Evolutionary conservation across 2,797 vertebrate species (phyloP).

Genomic region (Halcyon smyrnensis): DNA sequence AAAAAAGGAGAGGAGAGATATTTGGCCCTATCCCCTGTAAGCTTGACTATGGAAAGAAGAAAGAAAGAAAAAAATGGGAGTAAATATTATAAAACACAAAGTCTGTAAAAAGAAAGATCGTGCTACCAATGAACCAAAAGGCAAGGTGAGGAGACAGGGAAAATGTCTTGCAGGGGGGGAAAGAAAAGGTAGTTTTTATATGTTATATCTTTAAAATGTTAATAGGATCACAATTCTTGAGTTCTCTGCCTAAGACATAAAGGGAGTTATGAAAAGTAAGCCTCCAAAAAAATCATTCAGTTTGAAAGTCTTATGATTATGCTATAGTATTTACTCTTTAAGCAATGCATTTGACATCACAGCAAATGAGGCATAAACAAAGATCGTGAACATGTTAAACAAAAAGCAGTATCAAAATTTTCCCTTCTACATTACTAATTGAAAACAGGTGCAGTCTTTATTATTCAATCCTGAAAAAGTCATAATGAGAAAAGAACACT

Average conservation of each 20-base stretch:
- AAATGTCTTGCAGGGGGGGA: background rate
- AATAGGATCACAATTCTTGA: slow-evolving; percentile 67
- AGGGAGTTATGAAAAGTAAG: slow-evolving; percentile 65
- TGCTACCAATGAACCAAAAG: background rate
- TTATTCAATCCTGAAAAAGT: slow-evolving; percentile 84
- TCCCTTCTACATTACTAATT: slow-evolving; percentile 76
- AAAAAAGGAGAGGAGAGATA: background rate
- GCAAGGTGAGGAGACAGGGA: background rate
- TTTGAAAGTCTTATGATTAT: slow-evolving; percentile 73
- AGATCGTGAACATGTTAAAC: slow-evolving; percentile 78
- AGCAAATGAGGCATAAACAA: slow-evolving; percentile 81
- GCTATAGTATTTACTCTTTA: slow-evolving; percentile 74
- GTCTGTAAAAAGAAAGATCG: background rate
- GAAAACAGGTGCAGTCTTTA: slow-evolving; percentile 84
- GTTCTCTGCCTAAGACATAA: slow-evolving; percentile 22
- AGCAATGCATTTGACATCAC: slow-evolving; percentile 79
- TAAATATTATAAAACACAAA: background rate
- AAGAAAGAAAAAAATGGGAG: background rate
- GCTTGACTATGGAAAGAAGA: background rate
- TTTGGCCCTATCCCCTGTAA: background rate
- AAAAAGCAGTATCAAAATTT: slow-evolving; percentile 72
- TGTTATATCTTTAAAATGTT: slow-evolving; percentile 32
- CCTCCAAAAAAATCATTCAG: slow-evolving; percentile 68
- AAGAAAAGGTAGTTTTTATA: slow-evolving; percentile 2
- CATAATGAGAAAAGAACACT: slow-evolving; percentile 83